phyloP scores from a whole-genome alignment of 2,888 invertebrate genomes.

The Andrena bucephala region DNA sequence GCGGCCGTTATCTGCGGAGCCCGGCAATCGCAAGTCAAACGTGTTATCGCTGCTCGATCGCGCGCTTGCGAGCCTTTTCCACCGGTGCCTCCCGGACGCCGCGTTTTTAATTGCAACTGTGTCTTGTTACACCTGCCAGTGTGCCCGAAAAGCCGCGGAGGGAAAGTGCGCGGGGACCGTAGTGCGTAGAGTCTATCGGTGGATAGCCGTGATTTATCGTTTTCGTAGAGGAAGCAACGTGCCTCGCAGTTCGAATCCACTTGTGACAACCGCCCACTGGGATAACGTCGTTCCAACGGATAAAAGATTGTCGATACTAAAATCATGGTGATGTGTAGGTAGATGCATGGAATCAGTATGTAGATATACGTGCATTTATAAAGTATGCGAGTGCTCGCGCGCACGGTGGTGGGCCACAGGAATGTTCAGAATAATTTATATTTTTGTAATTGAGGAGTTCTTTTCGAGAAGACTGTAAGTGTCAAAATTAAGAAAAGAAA shows the following conservation, averaged over 20 bases:
- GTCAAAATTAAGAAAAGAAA: no score
- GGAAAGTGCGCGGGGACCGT: background rate
- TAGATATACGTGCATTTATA: background rate
- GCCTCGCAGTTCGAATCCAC: background rate
- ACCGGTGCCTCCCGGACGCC: slow-evolving; percentile 2
- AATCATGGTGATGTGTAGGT: slow-evolving; percentile 40
- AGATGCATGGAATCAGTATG: background rate
- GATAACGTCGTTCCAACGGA: background rate
- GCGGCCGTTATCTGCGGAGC: slow-evolving; percentile 54
- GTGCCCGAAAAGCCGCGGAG: background rate
- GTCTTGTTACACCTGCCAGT: slow-evolving; percentile 32
- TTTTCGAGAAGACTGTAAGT: no score
- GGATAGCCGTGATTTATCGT: background rate
- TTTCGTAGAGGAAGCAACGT: no score
- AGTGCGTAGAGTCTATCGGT: background rate
- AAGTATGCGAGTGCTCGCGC: no score
- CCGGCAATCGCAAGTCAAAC: slow-evolving; percentile 44
- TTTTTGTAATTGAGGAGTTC: no score
- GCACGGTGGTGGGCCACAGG: no score
- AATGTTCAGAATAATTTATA: no score
- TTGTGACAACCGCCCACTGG: no score
- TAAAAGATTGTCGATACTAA: background rate
- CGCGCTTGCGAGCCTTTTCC: slow-evolving; percentile 49
- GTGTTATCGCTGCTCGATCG: slow-evolving; percentile 66
- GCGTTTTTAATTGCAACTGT: slow-evolving; percentile 32